Evolutionary conservation across 2,113 vertebrate species (phyloP), one percentile per base, ranked within the genome.

Genomic region (Glareola pratincola): DNA sequence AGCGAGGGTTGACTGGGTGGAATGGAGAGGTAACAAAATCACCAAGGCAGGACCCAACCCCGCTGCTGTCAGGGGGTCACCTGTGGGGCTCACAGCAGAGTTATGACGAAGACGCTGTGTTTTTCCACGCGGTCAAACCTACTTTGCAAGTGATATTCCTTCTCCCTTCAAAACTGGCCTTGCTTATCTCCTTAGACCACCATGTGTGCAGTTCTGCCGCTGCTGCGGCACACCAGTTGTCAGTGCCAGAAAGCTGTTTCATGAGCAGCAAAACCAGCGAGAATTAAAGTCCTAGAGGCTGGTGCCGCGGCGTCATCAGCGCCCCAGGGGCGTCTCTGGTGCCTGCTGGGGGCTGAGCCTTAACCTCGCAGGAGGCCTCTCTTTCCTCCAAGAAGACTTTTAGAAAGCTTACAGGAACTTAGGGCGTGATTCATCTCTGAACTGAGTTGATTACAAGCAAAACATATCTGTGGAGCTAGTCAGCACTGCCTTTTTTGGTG

Each of bases 161-260:
- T 69, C 54, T 71, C 22, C 32, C 47, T 81, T 81, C 60, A 50
- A n/a, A 81, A 81, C 10, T 34, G 32, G 37, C 37, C 37, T 57
- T 85, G 45, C 59, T 84, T 85, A 85, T 85, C 81, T 93, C 37
- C 43, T 84, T 60, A 73, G 64, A 77, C 81, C 41, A 80, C 90
- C 22, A 27, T 14, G 26, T 32, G 37, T 62, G 41, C 3, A 3
- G 3, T 71, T 51, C 73, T 80, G 79, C 54, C 74, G 60, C 34
- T 92, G 57, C 30, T 85, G 51, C 2, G 4, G 50, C 41, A 32
- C 56, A 57, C 24, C 32, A 26, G 24, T 84, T 77, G 34, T 84
- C 69, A 69, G 56, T 81, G 66, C 56, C 34, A 87, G 80, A 89
- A 77, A 71, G 26, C 6, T 54, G 27, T 67, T 90, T 81, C 29